phyloP scores from a whole-genome alignment of 2,888 invertebrate species.

The Drosophila mimetica region DNA sequence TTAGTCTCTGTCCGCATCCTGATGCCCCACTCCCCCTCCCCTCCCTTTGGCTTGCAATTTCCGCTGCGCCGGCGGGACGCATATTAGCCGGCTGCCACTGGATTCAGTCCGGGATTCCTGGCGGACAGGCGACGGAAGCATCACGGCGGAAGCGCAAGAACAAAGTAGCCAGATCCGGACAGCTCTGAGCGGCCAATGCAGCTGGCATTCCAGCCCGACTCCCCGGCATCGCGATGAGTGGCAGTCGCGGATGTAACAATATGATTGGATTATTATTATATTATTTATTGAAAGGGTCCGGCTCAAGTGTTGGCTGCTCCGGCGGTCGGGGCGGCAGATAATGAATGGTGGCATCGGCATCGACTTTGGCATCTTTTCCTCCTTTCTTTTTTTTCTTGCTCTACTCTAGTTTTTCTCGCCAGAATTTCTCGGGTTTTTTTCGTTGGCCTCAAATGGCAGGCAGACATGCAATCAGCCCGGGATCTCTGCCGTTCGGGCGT shows the following conservation, averaged over 20 bases:
- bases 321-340: conserved; percentile 16
- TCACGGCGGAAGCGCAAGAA: conserved; percentile 47
- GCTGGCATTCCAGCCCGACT: conserved; percentile 1
- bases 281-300: conserved; percentile 79
- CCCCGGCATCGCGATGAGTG: conserved; percentile 52
- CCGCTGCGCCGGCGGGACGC: conserved; percentile 64
- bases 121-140: conserved; percentile 50
- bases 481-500: conserved; percentile 46
- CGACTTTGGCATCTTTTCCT: conserved; percentile 33
- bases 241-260: conserved; percentile 76
- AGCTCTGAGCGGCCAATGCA: conserved; percentile 23
- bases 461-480: conserved; percentile 67
- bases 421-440: not conserved
- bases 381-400: conserved; percentile 4
- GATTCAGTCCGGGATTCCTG: conserved; percentile 12
- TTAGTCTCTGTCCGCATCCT: conserved; percentile 52
- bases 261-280: conserved; percentile 83
- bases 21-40: not conserved
- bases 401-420: conserved; percentile 17
- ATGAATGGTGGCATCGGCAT: conserved; percentile 22
- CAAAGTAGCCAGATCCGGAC: conserved; percentile 47
- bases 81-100: conserved; percentile 57
- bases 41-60: conserved; percentile 66
- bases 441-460: conserved; percentile 51
- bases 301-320: conserved; percentile 42